A percentile compares a stretch with the other conserved stretches of the same genome.
phyloP scores from a whole-genome alignment of 2,797 vertebrate species.

The Hafferia zeledoni region DNA sequence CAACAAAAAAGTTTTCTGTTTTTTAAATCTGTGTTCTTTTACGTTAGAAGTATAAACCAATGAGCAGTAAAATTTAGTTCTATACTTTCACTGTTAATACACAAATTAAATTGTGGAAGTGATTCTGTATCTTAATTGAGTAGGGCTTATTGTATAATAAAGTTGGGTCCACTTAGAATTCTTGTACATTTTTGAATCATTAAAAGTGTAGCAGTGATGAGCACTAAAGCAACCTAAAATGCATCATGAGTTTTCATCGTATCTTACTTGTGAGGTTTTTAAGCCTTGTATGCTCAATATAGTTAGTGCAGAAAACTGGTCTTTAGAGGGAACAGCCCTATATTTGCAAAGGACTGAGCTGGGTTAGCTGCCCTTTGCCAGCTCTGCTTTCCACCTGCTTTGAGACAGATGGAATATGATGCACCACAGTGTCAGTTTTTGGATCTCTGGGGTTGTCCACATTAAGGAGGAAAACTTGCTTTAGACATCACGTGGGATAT shows the following conservation, averaged over 20 bases:
- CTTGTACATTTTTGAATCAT: not conserved
- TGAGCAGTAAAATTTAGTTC: not conserved
- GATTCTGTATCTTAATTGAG: not conserved
- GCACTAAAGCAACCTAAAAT: not conserved
- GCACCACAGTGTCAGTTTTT: not conserved
- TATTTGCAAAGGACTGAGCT: not conserved
- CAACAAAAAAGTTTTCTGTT: not conserved
- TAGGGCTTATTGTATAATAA: not conserved
- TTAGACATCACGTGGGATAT: not conserved
- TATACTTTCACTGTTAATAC: not conserved
- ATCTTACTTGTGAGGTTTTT: not conserved
- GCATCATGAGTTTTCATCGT: not conserved
- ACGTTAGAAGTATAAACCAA: not conserved
- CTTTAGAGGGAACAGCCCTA: not conserved
- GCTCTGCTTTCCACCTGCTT: not conserved
- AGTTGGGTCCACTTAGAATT: not conserved
- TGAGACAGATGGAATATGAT: not conserved
- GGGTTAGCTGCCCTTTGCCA: not conserved
- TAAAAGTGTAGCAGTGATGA: not conserved
- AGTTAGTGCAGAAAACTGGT: not conserved
- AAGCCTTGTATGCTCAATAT: not conserved
- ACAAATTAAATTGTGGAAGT: not conserved
- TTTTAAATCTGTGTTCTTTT: not conserved
- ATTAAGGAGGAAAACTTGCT: not conserved
- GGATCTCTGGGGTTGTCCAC: not conserved